These are phyloP conservation scores for Saccostrea glomerata DNA, from an alignment of 1,140 invertebrate genomes.

Conservation along the genomic window DNA sequence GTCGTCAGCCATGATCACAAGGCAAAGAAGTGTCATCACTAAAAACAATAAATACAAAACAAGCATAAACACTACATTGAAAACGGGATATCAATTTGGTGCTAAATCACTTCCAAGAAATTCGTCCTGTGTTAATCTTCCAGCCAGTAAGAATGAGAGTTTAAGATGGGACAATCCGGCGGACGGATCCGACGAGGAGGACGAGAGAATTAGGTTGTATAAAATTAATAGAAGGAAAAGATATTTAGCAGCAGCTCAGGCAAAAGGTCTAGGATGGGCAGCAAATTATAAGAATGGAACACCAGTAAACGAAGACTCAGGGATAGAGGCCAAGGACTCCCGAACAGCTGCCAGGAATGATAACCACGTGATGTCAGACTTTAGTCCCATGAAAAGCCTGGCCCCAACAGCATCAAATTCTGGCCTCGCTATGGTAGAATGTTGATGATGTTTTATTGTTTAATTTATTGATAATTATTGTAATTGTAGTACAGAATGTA, in stretches of 20 bases:
- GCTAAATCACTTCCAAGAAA: slow-evolving; percentile 29
- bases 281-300: slow-evolving; percentile 66
- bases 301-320: slow-evolving; percentile 67
- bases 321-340: slow-evolving; percentile 58
- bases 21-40: slow-evolving; percentile 1
- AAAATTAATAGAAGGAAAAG: slow-evolving; percentile 75
- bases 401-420: slow-evolving; percentile 6
- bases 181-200: slow-evolving; percentile 68
- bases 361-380: slow-evolving; percentile 52
- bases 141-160: slow-evolving; percentile 62
- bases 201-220: slow-evolving; percentile 70
- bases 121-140: neutral
- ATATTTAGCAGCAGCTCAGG: slow-evolving; percentile 72
- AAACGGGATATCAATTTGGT: slow-evolving; percentile 44
- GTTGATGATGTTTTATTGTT: slow-evolving; percentile 39
- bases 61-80: slow-evolving; percentile 2
- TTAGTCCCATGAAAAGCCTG: slow-evolving; percentile 58
- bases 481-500: neutral
- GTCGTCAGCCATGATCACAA: slow-evolving; percentile 4
- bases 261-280: slow-evolving; percentile 73
- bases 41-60: slow-evolving; percentile 36
- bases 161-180: slow-evolving; percentile 71
- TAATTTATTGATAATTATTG: slow-evolving; percentile 17
- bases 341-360: slow-evolving; percentile 7
- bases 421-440: slow-evolving; percentile 53